Base-by-base conservation (phyloP, 2,113 vertebrate species). In the Peromyscus leucopus region DNA sequence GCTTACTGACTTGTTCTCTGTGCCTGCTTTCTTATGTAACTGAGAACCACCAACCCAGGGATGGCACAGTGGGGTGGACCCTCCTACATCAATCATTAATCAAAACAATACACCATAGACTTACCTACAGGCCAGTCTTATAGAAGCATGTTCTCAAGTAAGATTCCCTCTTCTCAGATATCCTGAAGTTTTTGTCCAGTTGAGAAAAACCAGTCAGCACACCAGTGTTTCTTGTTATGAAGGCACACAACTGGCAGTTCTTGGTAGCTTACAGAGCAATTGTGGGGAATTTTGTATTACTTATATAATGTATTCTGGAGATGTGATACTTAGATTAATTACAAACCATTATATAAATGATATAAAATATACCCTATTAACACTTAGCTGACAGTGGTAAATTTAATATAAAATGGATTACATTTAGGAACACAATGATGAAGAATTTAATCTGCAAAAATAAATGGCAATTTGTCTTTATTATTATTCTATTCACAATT, bases 381-480 rank as follows among this genome's bases (percentile, higher is more conserved):
- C 21, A 83, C 39, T 31, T 87, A 71, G 61, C 19, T 85, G 19
- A 75, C 39, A 71, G 67, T 94, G 61, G 88, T 76, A 69, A 82
- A 90, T 87, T 92, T 36, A 19, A 96, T 8, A 39, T 88, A 94
- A 84, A 16, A 39, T 67, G 65, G 31, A 94, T 36, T 85, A 11
- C 39, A 88, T 72, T 88, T 92, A 94, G 82, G 19, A 82, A 89
- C 5, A 72, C 33, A 61, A 39, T 89, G 59, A 93, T 61, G n/a
- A 78, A 65, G 88, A 87, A 88, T 9, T 57, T 74, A 72, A 80
- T 39, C 22, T 95, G 24, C 71, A 28, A 91, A 94, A 90, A 95
- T 90, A 90, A 96, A 80, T 51, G n/a, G 39, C 33, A 93, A 85
- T 88, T 95, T 96, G 13, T 96, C 13, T 80, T 92, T 55, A 90